phyloP scores from a whole-genome alignment of 2,113 vertebrate genomes.

The Triplophysa tibetana region DNA sequence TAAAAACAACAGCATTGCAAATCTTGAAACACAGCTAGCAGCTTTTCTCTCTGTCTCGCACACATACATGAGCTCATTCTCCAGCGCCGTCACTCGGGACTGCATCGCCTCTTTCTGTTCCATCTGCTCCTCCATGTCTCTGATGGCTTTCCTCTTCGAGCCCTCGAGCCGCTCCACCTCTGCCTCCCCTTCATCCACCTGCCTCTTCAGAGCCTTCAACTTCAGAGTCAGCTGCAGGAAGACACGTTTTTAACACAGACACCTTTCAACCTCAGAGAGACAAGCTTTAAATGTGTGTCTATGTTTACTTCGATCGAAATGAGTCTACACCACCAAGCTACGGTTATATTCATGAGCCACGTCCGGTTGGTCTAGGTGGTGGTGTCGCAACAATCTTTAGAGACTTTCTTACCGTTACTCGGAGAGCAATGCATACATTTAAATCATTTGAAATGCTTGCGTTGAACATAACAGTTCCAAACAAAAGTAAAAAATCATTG shows the following conservation, averaged over 20 bases:
- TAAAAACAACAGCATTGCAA: not conserved
- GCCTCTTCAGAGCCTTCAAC: conserved; percentile 93
- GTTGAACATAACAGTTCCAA: too few species aligned
- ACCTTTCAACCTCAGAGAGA: not conserved
- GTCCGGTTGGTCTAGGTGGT: too few species aligned
- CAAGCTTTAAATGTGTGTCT: not conserved
- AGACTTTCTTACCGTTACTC: too few species aligned
- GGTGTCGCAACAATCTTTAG: too few species aligned
- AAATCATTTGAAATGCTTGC: too few species aligned
- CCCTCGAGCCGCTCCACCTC: conserved; percentile 88
- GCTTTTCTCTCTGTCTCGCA: not conserved
- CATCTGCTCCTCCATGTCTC: conserved; percentile 91
- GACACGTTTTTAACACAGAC: conserved; percentile 11
- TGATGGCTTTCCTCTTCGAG: conserved; percentile 82
- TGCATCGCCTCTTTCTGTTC: conserved; percentile 89
- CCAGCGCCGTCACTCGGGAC: conserved; percentile 79
- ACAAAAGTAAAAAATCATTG: too few species aligned
- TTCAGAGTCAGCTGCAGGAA: conserved; percentile 81
- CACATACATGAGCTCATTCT: conserved; percentile 86
- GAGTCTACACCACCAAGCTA: too few species aligned
- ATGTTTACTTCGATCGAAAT: too few species aligned
- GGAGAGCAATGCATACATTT: too few species aligned
- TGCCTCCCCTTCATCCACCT: conserved; percentile 90
- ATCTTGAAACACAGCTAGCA: not conserved
- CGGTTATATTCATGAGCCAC: too few species aligned